A percentile compares a stretch with the other conserved stretches of the same genome.
Evolutionary conservation across 2,113 vertebrate species (phyloP).

Genomic region (Clarias macrocephalus): DNA sequence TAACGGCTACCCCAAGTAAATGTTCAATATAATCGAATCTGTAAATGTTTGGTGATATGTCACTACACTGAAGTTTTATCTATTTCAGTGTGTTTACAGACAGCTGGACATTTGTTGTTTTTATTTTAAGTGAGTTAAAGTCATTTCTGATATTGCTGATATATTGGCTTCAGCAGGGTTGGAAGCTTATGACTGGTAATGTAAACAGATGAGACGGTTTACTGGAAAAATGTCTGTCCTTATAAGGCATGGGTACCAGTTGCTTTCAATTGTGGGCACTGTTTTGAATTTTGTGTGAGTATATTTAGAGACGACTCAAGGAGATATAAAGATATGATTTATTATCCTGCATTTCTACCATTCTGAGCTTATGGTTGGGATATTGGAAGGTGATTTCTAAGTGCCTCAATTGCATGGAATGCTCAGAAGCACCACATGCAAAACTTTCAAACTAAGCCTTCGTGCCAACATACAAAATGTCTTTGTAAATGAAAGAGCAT

Average conservation of each 20-base stretch:
- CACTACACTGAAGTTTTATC: not conserved
- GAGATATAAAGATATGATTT: constrained; percentile 5
- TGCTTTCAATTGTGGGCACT: constrained; percentile 22
- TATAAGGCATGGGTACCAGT: constrained; percentile 45
- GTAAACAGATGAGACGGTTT: constrained; percentile 18
- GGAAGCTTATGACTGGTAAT: constrained; percentile 6
- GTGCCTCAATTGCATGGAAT: not conserved
- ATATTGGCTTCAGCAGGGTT: constrained; percentile 15
- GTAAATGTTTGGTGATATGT: not conserved
- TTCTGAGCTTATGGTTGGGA: not conserved
- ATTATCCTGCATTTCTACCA: not conserved
- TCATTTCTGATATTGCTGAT: not conserved
- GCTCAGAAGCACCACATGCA: not conserved
- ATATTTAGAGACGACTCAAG: constrained; percentile 1
- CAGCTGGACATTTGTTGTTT: not conserved
- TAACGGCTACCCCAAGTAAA: not conserved
- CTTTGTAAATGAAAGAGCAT: not conserved
- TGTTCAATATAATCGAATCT: not conserved
- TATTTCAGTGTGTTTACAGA: not conserved
- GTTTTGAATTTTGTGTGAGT: constrained; percentile 16
- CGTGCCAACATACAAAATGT: not conserved
- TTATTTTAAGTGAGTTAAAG: constrained; percentile 1
- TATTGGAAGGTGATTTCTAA: not conserved
- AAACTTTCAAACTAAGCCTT: not conserved
- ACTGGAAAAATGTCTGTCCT: constrained; percentile 31